Evolutionary conservation across 2,888 invertebrate genomes (phyloP).

Genomic region (Melanophora roralis): DNA sequence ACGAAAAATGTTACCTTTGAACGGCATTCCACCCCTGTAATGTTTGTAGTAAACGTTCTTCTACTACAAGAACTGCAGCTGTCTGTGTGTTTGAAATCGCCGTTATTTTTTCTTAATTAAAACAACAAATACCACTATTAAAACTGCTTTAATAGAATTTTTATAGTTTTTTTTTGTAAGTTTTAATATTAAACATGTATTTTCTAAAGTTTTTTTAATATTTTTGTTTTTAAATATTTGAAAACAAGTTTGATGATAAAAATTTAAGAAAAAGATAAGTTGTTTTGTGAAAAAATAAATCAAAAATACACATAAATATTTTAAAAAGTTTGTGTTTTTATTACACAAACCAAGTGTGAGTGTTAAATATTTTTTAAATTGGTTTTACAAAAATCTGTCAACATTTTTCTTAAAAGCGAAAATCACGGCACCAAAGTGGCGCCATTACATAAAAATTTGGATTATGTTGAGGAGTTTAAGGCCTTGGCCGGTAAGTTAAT

Average conservation of each 20-base stretch:
- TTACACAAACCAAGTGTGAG: not conserved
- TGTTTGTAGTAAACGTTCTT: not conserved
- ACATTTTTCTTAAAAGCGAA: conserved; percentile 69
- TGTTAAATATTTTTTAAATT: not conserved
- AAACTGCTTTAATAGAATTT: not conserved
- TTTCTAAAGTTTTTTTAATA: not conserved
- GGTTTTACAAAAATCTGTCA: conserved; percentile 58
- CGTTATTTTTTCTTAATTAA: conserved; percentile 20
- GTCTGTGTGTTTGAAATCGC: conserved; percentile 32
- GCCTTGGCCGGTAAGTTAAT: conserved; percentile 72
- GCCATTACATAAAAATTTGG: conserved; percentile 74
- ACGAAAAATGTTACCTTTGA: not conserved
- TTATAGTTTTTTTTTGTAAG: too few relatives aligned
- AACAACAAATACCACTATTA: not conserved
- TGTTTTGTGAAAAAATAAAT: not conserved
- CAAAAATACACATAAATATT: not conserved
- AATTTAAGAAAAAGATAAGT: too few relatives aligned
- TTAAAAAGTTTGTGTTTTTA: not conserved
- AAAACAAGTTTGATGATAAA: not conserved
- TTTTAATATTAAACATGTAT: too few relatives aligned
- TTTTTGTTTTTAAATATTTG: not conserved
- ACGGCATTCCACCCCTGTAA: conserved; percentile 30
- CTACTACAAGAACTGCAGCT: conserved; percentile 30
- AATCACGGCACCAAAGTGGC: conserved; percentile 73
- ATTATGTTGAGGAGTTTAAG: conserved; percentile 75